Conservation (phyloP, 2,888 invertebrate genomes). For the Drosophila pseudotalamancana region DNA sequence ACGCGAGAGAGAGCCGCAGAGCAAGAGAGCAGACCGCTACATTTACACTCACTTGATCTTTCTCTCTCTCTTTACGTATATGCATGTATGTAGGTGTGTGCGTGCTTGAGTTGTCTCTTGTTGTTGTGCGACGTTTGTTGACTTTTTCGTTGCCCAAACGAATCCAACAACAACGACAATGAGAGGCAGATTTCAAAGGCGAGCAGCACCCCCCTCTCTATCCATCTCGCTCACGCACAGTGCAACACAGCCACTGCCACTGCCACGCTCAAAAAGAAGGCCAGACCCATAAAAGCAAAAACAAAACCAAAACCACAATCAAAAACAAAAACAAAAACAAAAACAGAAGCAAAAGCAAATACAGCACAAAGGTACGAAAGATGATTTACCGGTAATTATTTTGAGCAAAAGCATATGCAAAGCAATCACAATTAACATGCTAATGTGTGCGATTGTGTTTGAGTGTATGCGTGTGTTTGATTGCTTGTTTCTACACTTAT, state of each 20-base stretch:
- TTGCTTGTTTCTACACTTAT: not conserved
- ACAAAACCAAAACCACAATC: not conserved
- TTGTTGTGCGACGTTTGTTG: conserved; percentile 38
- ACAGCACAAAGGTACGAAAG: not conserved
- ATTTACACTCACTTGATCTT: not conserved
- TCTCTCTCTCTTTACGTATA: not conserved
- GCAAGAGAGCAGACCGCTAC: conserved; percentile 2
- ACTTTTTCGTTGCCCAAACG: conserved; percentile 30
- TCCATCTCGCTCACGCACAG: not conserved
- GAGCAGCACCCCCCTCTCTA: not conserved
- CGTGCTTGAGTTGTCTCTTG: conserved; percentile 3
- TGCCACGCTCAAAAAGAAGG: not conserved
- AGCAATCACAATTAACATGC: conserved; percentile 40
- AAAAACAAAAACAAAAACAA: not conserved
- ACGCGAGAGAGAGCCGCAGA: conserved; percentile 8
- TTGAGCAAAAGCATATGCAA: conserved; percentile 11
- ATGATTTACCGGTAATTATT: too few species aligned
- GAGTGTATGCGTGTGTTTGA: not conserved
- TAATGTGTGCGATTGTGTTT: not conserved
- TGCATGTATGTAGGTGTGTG: not conserved
- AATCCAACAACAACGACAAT: not conserved
- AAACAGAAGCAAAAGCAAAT: not conserved
- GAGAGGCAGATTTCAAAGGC: not conserved
- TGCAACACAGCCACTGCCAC: not conserved
- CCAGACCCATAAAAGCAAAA: conserved; percentile 3